phyloP scores from a whole-genome alignment of 2,888 invertebrate genomes.

The Sphaeridia pumilis region DNA sequence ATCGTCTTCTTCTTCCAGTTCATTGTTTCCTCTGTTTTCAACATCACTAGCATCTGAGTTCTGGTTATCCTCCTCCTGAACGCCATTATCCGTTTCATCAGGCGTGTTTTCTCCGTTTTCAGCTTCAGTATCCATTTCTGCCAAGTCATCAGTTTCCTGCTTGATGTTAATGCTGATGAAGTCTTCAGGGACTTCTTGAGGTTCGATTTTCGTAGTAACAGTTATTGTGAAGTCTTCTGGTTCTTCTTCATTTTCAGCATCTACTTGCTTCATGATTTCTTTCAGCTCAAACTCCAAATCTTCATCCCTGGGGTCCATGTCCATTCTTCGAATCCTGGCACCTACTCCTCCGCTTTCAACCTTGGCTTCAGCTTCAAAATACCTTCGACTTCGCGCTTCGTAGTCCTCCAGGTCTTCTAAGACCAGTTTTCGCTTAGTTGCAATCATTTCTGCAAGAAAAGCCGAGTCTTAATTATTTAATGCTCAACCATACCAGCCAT shows the following conservation, averaged over 20 bases:
- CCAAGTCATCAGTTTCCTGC: constrained; percentile 13
- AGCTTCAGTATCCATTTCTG: constrained; percentile 8
- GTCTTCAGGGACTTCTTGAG: constrained; percentile 1
- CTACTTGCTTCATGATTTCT: constrained; percentile 45
- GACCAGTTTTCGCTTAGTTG: constrained; percentile 45
- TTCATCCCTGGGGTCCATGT: constrained; percentile 37
- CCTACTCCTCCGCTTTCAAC: constrained; percentile 23
- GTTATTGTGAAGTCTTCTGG: constrained; percentile 28
- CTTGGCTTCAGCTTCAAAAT: constrained; percentile 32
- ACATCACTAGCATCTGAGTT: constrained; percentile 1
- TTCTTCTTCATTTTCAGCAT: constrained; percentile 16
- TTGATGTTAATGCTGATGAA: constrained; percentile 15
- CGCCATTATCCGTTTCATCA: constrained; percentile 15
- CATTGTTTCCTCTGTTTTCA: constrained; percentile 8
- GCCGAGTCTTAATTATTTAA: constrained; percentile 5
- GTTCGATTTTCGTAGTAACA: constrained; percentile 15
- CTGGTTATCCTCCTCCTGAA: constrained; percentile 5
- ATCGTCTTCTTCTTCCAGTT: constrained; percentile 10
- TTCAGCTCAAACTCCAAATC: constrained; percentile 54
- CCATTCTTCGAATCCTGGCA: constrained; percentile 11
- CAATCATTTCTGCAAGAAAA: constrained; percentile 48
- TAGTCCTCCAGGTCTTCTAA: constrained; percentile 32
- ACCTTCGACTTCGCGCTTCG: constrained; percentile 32
- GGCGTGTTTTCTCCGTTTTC: constrained; percentile 15
- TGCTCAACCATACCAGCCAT: background rate